Conservation (phyloP, 2,888 invertebrate genomes). For the Mylabris sibirica region DNA sequence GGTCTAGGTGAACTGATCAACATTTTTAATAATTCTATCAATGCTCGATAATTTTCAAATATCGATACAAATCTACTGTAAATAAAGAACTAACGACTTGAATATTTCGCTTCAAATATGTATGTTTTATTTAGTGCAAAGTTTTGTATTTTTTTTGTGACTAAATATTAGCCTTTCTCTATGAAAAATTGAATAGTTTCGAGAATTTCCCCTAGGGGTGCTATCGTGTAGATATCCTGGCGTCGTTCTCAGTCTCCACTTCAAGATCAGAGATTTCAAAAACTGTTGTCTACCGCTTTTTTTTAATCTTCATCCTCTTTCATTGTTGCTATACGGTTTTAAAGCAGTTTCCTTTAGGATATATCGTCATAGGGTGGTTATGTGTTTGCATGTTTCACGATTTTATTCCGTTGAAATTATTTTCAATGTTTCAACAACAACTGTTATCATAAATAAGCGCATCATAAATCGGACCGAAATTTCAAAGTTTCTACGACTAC, state of each 20-base stretch:
- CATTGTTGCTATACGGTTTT: conserved; percentile 7
- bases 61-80: conserved; percentile 16
- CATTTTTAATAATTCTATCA: conserved; percentile 27
- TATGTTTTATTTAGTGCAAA: conserved; percentile 17
- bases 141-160: conserved; percentile 20
- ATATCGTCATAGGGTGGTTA: neutral
- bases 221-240: conserved; percentile 11
- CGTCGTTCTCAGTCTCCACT: conserved; percentile 26
- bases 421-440: conserved; percentile 5
- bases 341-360: neutral
- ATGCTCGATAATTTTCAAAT: conserved; percentile 17
- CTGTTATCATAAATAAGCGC: conserved; percentile 49
- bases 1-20: conserved; percentile 7
- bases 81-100: neutral
- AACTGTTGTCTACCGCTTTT: conserved; percentile 17
- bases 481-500: conserved; percentile 25
- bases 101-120: conserved; percentile 26
- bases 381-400: neutral
- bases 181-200: conserved; percentile 37
- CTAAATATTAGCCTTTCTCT: conserved; percentile 35
- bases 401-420: neutral
- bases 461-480: conserved; percentile 50
- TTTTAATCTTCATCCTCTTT: conserved; percentile 4
- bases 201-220: conserved; percentile 32
- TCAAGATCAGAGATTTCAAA: conserved; percentile 24